Conservation (phyloP, 2,113 vertebrate genomes). For the Xenopus laevis region DNA sequence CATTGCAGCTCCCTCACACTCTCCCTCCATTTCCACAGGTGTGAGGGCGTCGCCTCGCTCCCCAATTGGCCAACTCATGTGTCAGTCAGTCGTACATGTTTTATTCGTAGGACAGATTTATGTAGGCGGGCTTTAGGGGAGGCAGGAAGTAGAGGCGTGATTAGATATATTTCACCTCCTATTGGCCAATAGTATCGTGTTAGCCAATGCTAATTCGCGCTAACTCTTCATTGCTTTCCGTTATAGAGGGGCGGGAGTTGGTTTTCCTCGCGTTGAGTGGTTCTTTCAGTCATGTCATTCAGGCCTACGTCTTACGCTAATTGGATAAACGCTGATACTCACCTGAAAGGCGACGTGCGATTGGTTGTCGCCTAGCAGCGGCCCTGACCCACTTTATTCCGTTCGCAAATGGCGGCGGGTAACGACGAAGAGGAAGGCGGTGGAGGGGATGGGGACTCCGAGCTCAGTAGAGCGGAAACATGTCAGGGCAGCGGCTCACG, state of each 20-base stretch:
- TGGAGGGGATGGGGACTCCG: slow-evolving; percentile 17
- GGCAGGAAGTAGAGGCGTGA: too few relatives aligned
- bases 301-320: background rate
- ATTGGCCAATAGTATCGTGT: too few relatives aligned
- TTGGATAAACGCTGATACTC: background rate
- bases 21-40: too few relatives aligned
- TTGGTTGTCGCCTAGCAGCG: slow-evolving; percentile 31
- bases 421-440: slow-evolving; percentile 29
- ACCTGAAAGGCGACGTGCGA: background rate
- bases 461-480: slow-evolving; percentile 70
- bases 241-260: background rate
- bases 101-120: too few relatives aligned
- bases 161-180: too few relatives aligned
- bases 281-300: background rate
- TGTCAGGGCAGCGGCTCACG: slow-evolving; percentile 73
- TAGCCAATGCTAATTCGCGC: too few relatives aligned
- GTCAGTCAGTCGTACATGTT: too few relatives aligned
- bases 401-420: slow-evolving; percentile 35
- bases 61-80: too few relatives aligned
- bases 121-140: too few relatives aligned
- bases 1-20: too few relatives aligned
- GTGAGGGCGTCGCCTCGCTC: too few relatives aligned
- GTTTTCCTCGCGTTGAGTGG: slow-evolving; percentile 45
- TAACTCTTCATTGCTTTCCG: background rate
- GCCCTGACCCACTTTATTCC: slow-evolving; percentile 3